These are phyloP conservation scores for Pseudachorutes palmiensis DNA, from an alignment of 1,140 invertebrate species.

Conservation along the genomic window DNA sequence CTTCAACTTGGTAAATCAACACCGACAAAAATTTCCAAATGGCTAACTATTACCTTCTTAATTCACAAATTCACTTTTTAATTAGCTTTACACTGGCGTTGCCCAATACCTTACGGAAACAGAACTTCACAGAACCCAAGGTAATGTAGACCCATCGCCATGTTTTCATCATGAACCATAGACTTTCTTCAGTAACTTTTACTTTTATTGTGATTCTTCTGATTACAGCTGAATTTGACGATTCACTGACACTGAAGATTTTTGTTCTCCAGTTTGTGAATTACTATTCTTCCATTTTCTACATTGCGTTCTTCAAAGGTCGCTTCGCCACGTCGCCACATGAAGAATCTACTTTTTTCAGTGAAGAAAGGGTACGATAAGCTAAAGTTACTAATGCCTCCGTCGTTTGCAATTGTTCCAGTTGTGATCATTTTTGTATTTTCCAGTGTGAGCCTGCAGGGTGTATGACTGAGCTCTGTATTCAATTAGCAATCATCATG, in stretches of 20 bases:
- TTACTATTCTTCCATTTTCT: slow-evolving; percentile 97
- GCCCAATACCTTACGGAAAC: slow-evolving; percentile 89
- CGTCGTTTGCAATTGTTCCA: neutral
- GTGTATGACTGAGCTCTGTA: slow-evolving; percentile 57
- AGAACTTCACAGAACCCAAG: slow-evolving; percentile 84
- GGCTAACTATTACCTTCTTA: neutral
- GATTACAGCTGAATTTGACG: slow-evolving; percentile 95
- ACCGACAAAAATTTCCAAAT: no score
- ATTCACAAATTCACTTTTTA: neutral
- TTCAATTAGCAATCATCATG: slow-evolving; percentile 61
- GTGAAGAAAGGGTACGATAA: slow-evolving; percentile 71
- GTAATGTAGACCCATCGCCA: neutral
- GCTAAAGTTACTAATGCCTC: neutral
- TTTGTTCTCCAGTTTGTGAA: slow-evolving; percentile 97
- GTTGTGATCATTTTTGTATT: slow-evolving; percentile 4
- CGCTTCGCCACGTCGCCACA: slow-evolving; percentile 72
- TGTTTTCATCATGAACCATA: neutral
- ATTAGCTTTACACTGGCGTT: slow-evolving; percentile 71
- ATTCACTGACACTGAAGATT: slow-evolving; percentile 92
- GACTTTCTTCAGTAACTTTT: no score
- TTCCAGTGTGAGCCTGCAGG: slow-evolving; percentile 55
- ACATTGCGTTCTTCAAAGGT: slow-evolving; percentile 96
- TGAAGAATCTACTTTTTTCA: neutral
- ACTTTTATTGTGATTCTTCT: no score
- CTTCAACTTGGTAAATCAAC: slow-evolving; percentile 70